Evolutionary conservation across 1,140 invertebrate genomes (phyloP).

Genomic region (Halictus rubicundus): DNA sequence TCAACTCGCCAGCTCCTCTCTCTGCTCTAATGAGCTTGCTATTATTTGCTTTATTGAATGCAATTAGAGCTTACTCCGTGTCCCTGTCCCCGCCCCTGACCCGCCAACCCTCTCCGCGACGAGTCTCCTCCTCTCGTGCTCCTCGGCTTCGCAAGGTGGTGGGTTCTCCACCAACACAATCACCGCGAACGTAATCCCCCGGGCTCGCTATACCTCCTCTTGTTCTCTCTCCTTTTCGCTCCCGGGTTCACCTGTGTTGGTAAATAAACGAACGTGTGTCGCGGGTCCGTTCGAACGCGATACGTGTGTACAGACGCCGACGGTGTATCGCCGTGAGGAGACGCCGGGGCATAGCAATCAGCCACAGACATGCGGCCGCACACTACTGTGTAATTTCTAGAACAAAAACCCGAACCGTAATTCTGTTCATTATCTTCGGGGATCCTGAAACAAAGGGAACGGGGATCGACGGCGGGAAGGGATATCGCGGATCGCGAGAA

Average conservation of each 20-base stretch:
- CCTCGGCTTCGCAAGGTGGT: conserved; percentile 43
- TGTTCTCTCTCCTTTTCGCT: too few species aligned
- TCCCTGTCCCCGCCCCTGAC: conserved; percentile 61
- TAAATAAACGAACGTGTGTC: conserved; percentile 15
- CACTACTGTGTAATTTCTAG: conserved; percentile 73
- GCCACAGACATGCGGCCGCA: conserved; percentile 71
- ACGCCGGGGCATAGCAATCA: conserved; percentile 73
- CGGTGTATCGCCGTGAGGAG: conserved; percentile 49
- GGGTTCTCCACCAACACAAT: conserved; percentile 11
- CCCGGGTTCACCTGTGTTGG: conserved; percentile 1
- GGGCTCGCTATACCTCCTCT: not conserved
- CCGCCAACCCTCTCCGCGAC: not conserved
- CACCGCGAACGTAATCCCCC: conserved; percentile 18
- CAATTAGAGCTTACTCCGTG: conserved; percentile 79
- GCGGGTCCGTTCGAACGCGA: not conserved
- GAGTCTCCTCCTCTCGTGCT: conserved; percentile 13
- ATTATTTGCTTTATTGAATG: conserved; percentile 80
- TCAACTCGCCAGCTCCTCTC: conserved; percentile 73
- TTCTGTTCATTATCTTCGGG: conserved; percentile 76
- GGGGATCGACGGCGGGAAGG: conserved; percentile 21
- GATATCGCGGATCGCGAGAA: conserved; percentile 53
- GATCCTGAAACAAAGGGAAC: conserved; percentile 69
- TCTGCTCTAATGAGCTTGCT: conserved; percentile 78
- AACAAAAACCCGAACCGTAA: conserved; percentile 75
- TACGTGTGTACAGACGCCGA: conserved; percentile 1